Evolutionary conservation across 2,113 vertebrate species (phyloP), one percentile per base, ranked within the genome.

Genomic region (Dicrurus megarhynchus): DNA sequence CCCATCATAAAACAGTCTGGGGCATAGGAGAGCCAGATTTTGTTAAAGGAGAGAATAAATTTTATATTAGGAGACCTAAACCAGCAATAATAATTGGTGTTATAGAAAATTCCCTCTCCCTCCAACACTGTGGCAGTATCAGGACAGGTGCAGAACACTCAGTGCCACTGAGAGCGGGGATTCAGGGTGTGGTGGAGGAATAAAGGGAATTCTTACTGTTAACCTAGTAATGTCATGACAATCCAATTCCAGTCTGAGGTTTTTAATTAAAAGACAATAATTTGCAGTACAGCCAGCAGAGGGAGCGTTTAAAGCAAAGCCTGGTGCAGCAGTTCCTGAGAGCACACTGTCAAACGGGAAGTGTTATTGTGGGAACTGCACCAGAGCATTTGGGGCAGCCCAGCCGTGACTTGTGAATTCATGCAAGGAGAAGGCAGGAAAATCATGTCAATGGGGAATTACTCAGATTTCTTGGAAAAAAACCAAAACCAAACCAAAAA

Each of bases 271-370:
- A 53, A 70, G 6, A 7, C 35, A 20, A 26, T 57, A 20, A 56
- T 64, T 64, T 64, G 22, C 37, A 11, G 39, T 27, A 5, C 1
- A 37, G 60, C 95, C 98, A 97, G 93, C 90, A 98, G 98, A 97
- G 97, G 98, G 97, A 93, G 63, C 70, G 6, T 56, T 32, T 61
- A 88, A 92, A 90, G 73, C 28, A 32, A 26, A 21, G 14, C 30
- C n/a, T 42, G 1, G 0, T 22, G 53, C 63, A 3, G 37, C 37
- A 8, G 2, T 64, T 82, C 52, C 6, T 22, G 2, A 60, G 61
- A 23, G 8, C 22, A 8, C 4, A 0, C 9, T 3, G 1, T 7
- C 32, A 47, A 37, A 13, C 32, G 0, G 5, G 49, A 57, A 61
- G 14, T 17, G 0, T 35, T 55, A 0, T 4, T 23, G 23, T 5